phyloP scores from a whole-genome alignment of 2,113 vertebrate species.

The Dipodomys merriami region DNA sequence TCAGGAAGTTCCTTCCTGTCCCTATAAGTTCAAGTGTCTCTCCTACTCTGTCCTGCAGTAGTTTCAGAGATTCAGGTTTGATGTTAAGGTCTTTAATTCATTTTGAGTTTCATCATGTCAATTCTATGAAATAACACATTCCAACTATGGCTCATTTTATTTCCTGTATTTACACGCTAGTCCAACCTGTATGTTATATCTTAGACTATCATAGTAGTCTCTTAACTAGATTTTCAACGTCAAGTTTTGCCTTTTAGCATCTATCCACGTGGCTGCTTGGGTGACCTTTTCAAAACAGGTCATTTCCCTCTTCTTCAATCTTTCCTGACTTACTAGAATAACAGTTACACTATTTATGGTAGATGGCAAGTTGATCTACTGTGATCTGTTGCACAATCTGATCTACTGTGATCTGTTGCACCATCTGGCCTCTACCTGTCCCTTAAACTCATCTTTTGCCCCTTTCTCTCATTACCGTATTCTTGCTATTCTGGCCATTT shows the following conservation, averaged over 20 bases:
- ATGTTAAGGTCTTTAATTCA: too few species aligned
- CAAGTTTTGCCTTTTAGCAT: neutral
- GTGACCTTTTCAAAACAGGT: neutral
- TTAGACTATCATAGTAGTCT: neutral
- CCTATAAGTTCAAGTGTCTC: too few species aligned
- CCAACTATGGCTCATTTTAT: neutral
- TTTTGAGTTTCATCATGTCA: neutral
- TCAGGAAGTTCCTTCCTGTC: too few species aligned
- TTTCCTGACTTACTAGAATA: neutral
- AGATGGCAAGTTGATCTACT: neutral
- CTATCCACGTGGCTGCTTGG: neutral
- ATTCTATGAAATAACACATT: neutral
- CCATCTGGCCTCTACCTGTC: neutral
- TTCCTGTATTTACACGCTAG: neutral
- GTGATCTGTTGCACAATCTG: too few species aligned
- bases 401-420: neutral
- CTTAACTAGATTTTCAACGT: neutral
- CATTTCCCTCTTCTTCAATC: neutral
- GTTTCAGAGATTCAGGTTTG: too few species aligned
- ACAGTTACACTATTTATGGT: neutral
- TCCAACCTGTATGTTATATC: neutral
- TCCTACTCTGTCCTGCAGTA: too few species aligned
- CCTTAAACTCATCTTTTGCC: conserved; percentile 13
- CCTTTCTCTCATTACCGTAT: neutral
- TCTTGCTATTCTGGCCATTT: neutral